Evolutionary conservation across 2,888 invertebrate species (phyloP).

Genomic region (Hipparchia sbordonii): DNA sequence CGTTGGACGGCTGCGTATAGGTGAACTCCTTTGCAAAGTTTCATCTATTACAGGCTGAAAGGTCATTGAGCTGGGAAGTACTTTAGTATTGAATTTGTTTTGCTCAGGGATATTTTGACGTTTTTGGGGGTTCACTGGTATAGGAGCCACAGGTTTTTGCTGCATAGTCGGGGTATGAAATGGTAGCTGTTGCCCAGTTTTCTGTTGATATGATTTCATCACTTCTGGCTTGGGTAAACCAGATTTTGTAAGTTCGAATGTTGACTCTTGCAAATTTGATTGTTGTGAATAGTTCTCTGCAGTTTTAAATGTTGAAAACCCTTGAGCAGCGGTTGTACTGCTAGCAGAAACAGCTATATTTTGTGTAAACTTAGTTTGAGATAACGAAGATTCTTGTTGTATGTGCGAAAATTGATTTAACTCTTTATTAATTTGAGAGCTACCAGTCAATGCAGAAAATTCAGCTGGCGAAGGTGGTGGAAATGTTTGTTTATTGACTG

Average conservation of each 20-base stretch:
- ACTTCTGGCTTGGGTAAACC: conserved; percentile 84
- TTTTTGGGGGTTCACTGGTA: conserved; percentile 21
- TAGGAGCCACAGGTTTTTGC: conserved; percentile 9
- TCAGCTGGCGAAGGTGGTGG: conserved; percentile 66
- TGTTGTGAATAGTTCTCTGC: conserved; percentile 73
- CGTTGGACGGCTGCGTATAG: conserved; percentile 81
- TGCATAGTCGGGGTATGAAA: conserved; percentile 5
- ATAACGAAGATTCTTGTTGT: conserved; percentile 56
- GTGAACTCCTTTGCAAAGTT: conserved; percentile 77
- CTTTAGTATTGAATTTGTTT: conserved; percentile 71
- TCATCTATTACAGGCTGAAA: conserved; percentile 86
- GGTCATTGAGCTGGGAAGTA: conserved; percentile 82
- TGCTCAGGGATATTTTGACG: conserved; percentile 44
- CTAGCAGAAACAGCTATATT: conserved; percentile 55
- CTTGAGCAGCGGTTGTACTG: conserved; percentile 53
- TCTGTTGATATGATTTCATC: conserved; percentile 86
- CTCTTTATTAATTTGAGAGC: conserved; percentile 67
- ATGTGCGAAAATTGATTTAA: conserved; percentile 58
- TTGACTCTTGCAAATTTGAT: conserved; percentile 68
- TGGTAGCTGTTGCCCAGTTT: conserved; percentile 43
- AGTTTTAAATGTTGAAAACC: conserved; percentile 65
- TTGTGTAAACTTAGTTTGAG: conserved; percentile 60
- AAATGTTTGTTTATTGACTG: conserved; percentile 73
- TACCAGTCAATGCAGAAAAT: conserved; percentile 62
- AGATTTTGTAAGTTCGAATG: conserved; percentile 68